phyloP scores from a whole-genome alignment of 2,113 vertebrate genomes.

The Hoplias malabaricus region DNA sequence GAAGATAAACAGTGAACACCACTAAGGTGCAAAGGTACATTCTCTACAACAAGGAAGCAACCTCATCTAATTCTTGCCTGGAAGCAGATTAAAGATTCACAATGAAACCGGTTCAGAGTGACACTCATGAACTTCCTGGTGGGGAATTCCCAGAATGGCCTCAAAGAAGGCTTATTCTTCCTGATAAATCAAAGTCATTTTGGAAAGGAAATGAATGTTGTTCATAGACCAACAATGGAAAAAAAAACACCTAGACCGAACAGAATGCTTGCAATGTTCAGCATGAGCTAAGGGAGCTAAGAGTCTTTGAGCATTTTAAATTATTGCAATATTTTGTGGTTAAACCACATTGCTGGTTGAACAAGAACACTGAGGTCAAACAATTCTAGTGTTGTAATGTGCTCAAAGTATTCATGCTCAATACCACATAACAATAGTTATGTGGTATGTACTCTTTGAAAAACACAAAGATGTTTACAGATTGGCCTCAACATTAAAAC shows the following conservation, averaged over 20 bases:
- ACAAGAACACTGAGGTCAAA: too few relatives aligned
- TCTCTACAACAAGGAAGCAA: constrained; percentile 14
- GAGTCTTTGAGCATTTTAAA: background rate
- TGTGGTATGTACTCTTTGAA: too few relatives aligned
- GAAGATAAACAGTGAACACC: background rate
- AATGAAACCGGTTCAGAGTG: constrained; percentile 4
- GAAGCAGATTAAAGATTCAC: constrained; percentile 19
- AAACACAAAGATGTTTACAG: too few relatives aligned
- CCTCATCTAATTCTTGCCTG: constrained; percentile 10
- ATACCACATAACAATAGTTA: too few relatives aligned
- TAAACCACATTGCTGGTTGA: too few relatives aligned
- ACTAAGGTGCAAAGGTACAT: background rate
- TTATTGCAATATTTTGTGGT: background rate
- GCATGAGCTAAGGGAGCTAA: too few relatives aligned
- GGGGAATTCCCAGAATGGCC: constrained; percentile 40
- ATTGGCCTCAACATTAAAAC: too few relatives aligned
- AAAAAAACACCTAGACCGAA: background rate
- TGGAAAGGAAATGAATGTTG: background rate
- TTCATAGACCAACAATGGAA: background rate
- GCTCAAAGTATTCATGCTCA: too few relatives aligned
- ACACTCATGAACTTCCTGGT: constrained; percentile 42
- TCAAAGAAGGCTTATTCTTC: constrained; percentile 34
- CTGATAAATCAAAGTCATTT: constrained; percentile 25
- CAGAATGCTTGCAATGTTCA: background rate
- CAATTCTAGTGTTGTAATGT: too few relatives aligned